phyloP scores from a whole-genome alignment of 2,113 vertebrate species.

The Sardina pilchardus region DNA sequence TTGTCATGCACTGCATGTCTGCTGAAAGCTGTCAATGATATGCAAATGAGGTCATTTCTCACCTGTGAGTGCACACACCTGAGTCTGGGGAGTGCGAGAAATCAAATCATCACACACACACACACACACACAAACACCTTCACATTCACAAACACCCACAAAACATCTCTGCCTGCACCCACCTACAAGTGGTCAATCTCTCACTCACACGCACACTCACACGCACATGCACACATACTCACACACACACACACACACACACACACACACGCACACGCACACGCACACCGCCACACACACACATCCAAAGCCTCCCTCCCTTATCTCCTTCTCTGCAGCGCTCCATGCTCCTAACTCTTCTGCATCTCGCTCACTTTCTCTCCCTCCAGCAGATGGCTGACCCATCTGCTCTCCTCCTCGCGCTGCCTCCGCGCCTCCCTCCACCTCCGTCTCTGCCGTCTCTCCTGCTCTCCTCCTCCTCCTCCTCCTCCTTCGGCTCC shows the following conservation, averaged over 20 bases:
- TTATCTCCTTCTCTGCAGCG: constrained; percentile 44
- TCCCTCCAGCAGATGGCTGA: constrained; percentile 78
- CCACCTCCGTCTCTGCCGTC: constrained; percentile 45
- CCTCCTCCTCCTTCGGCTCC: no score
- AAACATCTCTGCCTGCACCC: neutral
- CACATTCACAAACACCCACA: neutral
- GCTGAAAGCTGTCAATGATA: neutral
- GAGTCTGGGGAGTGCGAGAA: constrained; percentile 38
- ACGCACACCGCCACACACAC: constrained; percentile 42
- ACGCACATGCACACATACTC: neutral
- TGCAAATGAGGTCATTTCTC: constrained; percentile 19
- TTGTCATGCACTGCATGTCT: constrained; percentile 10
- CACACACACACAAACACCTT: constrained; percentile 18
- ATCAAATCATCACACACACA: constrained; percentile 23
- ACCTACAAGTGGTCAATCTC: neutral
- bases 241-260: constrained; percentile 3
- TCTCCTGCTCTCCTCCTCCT: constrained; percentile 48
- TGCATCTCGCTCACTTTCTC: constrained; percentile 68
- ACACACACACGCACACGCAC: constrained; percentile 32
- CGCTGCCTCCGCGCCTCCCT: constrained; percentile 57
- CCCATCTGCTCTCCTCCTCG: constrained; percentile 75
- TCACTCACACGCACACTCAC: neutral
- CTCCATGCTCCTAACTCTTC: constrained; percentile 60
- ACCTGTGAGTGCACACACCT: constrained; percentile 49
- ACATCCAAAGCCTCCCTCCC: constrained; percentile 30